Evolutionary conservation across 2,888 invertebrate species (phyloP).

Genomic region (Euzophera pinguis): DNA sequence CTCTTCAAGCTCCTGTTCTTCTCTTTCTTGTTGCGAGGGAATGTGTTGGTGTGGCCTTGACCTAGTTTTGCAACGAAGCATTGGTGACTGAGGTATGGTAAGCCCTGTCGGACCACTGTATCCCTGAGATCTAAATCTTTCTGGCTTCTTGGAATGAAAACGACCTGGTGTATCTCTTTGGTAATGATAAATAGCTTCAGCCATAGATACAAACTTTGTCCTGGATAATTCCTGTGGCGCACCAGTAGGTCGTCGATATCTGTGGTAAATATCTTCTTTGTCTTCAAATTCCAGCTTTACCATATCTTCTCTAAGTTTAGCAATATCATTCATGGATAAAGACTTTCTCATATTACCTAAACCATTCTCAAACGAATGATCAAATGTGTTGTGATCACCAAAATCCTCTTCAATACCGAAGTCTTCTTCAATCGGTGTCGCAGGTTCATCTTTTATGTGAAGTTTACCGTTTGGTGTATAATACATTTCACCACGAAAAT

Average conservation of each 20-base stretch:
- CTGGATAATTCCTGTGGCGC: constrained; percentile 46
- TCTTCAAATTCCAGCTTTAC: constrained; percentile 37
- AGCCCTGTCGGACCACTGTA: constrained; percentile 38
- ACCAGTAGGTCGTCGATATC: constrained; percentile 39
- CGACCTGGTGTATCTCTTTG: constrained; percentile 80
- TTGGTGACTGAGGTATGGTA: constrained; percentile 77
- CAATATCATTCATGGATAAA: constrained; percentile 63
- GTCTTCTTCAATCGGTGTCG: constrained; percentile 56
- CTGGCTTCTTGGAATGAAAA: constrained; percentile 60
- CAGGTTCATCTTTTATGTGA: constrained; percentile 57
- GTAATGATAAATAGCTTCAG: constrained; percentile 78
- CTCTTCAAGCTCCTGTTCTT: constrained; percentile 82
- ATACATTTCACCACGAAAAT: constrained; percentile 59
- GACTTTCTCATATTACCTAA: constrained; percentile 54
- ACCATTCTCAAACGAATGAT: constrained; percentile 41
- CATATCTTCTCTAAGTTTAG: constrained; percentile 43
- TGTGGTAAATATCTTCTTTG: constrained; percentile 36
- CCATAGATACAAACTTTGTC: constrained; percentile 79
- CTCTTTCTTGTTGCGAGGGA: constrained; percentile 81
- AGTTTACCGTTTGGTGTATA: constrained; percentile 47
- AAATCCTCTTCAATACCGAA: constrained; percentile 60
- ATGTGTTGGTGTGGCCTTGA: constrained; percentile 66
- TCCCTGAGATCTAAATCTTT: constrained; percentile 42
- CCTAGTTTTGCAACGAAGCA: constrained; percentile 76
- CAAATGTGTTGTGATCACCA: constrained; percentile 48